These are phyloP conservation scores for Caenorhabditis parvicauda DNA, from an alignment of 2,888 invertebrate genomes.

Conservation along the genomic window DNA sequence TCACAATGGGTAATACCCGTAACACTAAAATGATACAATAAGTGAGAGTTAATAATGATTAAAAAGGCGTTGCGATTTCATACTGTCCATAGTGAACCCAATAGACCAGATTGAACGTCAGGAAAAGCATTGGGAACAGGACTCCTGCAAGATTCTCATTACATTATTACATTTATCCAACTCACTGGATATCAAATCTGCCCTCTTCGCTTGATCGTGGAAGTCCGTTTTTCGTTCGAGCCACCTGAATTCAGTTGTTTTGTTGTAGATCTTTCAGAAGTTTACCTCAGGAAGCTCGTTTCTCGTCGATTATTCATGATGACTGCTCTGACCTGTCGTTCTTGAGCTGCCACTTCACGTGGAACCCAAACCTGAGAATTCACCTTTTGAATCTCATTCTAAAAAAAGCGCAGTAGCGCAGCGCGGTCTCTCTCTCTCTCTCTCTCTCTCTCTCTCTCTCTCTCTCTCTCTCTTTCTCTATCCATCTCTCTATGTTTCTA, in stretches of 20 bases:
- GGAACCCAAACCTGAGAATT: conserved; percentile 32
- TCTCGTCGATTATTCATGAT: conserved; percentile 13
- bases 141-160: conserved; percentile 18
- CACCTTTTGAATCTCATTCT: neutral
- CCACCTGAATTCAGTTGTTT: conserved; percentile 41
- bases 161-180: neutral
- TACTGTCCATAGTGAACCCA: conserved; percentile 43
- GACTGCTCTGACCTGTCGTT: conserved; percentile 36
- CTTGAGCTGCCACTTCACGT: conserved; percentile 32
- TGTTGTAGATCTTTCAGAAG: too few relatives aligned
- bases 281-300: neutral
- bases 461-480: neutral
- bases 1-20: neutral
- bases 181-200: conserved; percentile 53
- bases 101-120: conserved; percentile 41
- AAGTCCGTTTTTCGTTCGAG: conserved; percentile 44
- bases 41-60: neutral
- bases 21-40: conserved; percentile 1
- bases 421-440: too few relatives aligned
- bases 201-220: conserved; percentile 52
- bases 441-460: neutral
- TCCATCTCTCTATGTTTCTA: too few relatives aligned
- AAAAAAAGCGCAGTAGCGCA: neutral
- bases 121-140: conserved; percentile 48
- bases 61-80: conserved; percentile 12